Percentiles rank a stretch among this genome's conserved stretches.
Evolutionary conservation across 2,888 invertebrate genomes (phyloP).

Genomic region (Chrysolina americana): DNA sequence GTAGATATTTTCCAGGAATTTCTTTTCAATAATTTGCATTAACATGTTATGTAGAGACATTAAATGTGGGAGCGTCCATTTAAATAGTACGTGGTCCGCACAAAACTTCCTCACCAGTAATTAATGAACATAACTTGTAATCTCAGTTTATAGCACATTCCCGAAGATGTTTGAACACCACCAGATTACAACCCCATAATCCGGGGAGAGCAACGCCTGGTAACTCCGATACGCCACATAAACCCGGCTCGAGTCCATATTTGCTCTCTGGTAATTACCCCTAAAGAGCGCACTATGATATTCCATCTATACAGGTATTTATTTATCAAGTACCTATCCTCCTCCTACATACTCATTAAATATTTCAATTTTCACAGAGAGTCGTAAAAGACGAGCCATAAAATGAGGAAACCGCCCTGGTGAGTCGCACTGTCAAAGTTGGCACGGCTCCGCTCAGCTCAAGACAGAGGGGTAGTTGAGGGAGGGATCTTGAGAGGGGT

Average conservation of each 20-base stretch:
- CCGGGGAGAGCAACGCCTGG: conserved; percentile 24
- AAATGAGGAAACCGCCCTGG: conserved; percentile 52
- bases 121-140: no score
- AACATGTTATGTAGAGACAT: no score
- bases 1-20: no score
- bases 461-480: background rate
- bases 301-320: conserved; percentile 45
- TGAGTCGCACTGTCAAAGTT: conserved; percentile 17
- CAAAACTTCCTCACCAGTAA: no score
- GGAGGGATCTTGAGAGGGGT: background rate
- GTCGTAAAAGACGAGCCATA: conserved; percentile 61
- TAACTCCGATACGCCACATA: conserved; percentile 34
- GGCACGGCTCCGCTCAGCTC: background rate
- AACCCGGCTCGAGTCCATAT: conserved; percentile 36
- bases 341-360: conserved; percentile 56
- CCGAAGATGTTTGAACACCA: conserved; percentile 4
- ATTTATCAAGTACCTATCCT: conserved; percentile 51
- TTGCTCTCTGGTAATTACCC: conserved; percentile 38
- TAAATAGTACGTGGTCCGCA: no score
- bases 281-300: conserved; percentile 30
- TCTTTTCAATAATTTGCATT: no score
- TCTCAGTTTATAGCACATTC: background rate
- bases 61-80: no score
- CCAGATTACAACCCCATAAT: conserved; percentile 32
- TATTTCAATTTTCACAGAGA: conserved; percentile 63